A percentile compares a stretch with the other conserved stretches of the same genome.
Evolutionary conservation across 2,888 invertebrate genomes (phyloP).

Genomic region (Platycheirus albimanus): DNA sequence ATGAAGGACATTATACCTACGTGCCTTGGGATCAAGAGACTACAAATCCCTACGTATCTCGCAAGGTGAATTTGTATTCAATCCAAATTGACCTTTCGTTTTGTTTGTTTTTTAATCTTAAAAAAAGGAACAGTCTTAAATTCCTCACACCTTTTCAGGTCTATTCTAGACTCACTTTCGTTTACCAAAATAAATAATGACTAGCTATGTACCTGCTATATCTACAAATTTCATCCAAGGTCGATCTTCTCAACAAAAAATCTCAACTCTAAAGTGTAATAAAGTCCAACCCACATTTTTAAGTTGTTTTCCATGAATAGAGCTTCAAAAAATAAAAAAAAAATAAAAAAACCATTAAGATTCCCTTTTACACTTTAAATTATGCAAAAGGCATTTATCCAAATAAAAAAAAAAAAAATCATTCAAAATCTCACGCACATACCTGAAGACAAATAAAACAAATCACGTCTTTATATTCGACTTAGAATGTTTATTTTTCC

Average conservation of each 20-base stretch:
- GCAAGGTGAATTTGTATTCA: too few relatives aligned
- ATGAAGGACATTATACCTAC: too few relatives aligned
- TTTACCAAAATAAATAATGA: not conserved
- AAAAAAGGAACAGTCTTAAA: too few relatives aligned
- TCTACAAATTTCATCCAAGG: not conserved
- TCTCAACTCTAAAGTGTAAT: not conserved
- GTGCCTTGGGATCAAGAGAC: too few relatives aligned
- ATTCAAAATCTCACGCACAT: not conserved
- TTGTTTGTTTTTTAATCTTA: too few relatives aligned
- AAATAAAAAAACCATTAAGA: not conserved
- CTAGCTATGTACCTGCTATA: not conserved
- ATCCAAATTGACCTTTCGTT: too few relatives aligned
- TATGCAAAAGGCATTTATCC: not conserved
- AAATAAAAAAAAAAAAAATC: not conserved
- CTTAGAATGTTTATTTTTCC: not conserved
- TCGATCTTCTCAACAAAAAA: not conserved
- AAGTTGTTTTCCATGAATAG: not conserved
- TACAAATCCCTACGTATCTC: too few relatives aligned
- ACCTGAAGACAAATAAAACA: too few relatives aligned
- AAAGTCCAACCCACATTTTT: not conserved
- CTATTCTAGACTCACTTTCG: not conserved
- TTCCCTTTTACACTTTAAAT: not conserved
- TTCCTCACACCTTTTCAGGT: too few relatives aligned
- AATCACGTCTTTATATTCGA: not conserved
- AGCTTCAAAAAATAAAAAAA: not conserved